These are phyloP conservation scores for Drosophila mimica DNA, from an alignment of 2,888 invertebrate genomes.

Conservation along the genomic window DNA sequence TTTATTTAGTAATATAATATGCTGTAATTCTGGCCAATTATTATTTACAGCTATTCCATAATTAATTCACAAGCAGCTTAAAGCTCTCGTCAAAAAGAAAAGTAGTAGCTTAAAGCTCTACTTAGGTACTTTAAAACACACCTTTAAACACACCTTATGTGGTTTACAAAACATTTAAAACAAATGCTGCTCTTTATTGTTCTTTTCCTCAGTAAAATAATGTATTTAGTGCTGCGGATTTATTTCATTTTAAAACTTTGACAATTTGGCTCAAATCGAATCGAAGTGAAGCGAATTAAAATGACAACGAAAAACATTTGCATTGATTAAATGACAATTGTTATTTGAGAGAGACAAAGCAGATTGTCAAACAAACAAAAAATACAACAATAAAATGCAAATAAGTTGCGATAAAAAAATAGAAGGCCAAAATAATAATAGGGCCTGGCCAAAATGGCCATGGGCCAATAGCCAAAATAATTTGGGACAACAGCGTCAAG, in stretches of 20 bases:
- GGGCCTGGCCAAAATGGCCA: conserved; percentile 31
- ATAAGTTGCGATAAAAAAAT: conserved; percentile 28
- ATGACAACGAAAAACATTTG: conserved; percentile 56
- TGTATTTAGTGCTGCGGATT: background rate
- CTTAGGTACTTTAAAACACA: background rate
- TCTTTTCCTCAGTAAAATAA: background rate
- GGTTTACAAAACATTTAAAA: background rate
- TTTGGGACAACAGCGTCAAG: conserved; percentile 31
- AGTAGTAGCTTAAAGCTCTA: background rate
- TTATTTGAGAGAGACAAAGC: conserved; percentile 41
- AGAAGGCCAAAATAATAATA: conserved; percentile 35
- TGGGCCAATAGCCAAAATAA: conserved; percentile 44
- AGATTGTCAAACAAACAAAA: conserved; percentile 12
- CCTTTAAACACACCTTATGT: background rate
- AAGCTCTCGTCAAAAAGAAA: background rate
- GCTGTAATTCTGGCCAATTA: background rate
- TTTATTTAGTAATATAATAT: background rate
- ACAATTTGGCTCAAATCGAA: conserved; percentile 37
- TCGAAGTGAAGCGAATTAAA: conserved; percentile 30
- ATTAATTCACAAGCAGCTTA: background rate
- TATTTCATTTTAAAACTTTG: conserved; percentile 10
- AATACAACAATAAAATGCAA: conserved; percentile 41
- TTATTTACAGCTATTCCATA: background rate
- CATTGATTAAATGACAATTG: conserved; percentile 72
- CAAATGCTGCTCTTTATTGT: background rate